Evolutionary conservation across 2,797 vertebrate species (phyloP), one percentile per base, ranked within the genome.

Genomic region (Malacoctenus gilli): DNA sequence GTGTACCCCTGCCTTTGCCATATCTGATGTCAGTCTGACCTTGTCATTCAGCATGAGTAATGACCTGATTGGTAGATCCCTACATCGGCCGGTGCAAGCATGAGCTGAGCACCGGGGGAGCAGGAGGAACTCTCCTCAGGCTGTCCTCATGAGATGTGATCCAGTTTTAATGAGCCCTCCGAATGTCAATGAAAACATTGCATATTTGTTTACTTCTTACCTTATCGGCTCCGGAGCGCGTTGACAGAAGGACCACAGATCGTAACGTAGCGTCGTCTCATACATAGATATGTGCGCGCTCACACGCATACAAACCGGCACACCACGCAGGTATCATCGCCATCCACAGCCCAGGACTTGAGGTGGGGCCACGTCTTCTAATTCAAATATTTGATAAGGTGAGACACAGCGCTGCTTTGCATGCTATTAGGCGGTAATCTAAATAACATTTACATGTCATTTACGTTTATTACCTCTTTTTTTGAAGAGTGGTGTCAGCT

Each of bases 361-460:
- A 75, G 75, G 64, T 69, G 76, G 57, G 49, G 54, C 63, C 41
- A 54, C 53, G 6, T 70, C 42, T 61, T 72, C 54, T 54, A 80
- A 77, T 70, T 73, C 78, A 83, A 80, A 82, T 80, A 82, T 84
- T 77, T 85, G 82, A 82, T 76, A 73, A 82, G 78, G 67, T 36
- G 50, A 79, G 77, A 77, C 79, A 70, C 50, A 59, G 57, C n/a
- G 41, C 72, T 75, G 68, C 57, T 84, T 79, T 85, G 78, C 72
- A 87, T 81, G 74, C 39, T 67, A 68, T 88, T 87, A 84, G 74
- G 82, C 65, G 64, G 83, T 77, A 85, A 88, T 90, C 81, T 87
- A 85, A 90, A 90, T 88, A 83, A 56, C 77, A 88, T 87, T 85
- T 84, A 79, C 86, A 86, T 90, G 68, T 86, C 61, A 86, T 89